A percentile compares a stretch with the other conserved stretches of the same genome.
phyloP scores from a whole-genome alignment of 2,888 invertebrate species.

The Amphipoea oculea region DNA sequence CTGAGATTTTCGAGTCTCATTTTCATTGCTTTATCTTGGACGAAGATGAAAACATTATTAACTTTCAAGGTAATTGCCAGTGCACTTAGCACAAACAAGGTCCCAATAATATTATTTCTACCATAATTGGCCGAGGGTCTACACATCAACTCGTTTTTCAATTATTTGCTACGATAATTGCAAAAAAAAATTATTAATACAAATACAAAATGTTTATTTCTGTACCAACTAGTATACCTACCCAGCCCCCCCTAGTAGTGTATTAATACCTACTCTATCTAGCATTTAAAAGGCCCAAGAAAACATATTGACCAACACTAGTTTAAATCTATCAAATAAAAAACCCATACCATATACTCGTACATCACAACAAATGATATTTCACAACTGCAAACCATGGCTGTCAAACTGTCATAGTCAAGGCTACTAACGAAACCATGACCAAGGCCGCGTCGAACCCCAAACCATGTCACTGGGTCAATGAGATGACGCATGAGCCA shows the following conservation, averaged over 20 bases:
- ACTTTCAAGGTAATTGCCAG: neutral
- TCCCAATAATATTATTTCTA: neutral
- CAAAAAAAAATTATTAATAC: too few relatives aligned
- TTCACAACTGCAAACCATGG: conserved; percentile 33
- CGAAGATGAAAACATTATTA: neutral
- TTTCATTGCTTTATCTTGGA: neutral
- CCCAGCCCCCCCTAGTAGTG: too few relatives aligned
- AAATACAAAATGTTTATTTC: too few relatives aligned
- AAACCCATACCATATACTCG: neutral
- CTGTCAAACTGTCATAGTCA: conserved; percentile 27
- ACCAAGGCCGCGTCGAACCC: conserved; percentile 34
- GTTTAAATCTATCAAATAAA: neutral
- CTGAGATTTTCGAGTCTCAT: neutral
- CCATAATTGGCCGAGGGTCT: neutral
- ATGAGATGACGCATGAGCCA: conserved; percentile 44
- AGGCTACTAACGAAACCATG: conserved; percentile 44
- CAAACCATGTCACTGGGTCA: conserved; percentile 58
- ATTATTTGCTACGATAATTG: neutral
- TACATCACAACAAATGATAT: conserved; percentile 10
- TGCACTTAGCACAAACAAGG: neutral
- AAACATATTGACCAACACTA: neutral
- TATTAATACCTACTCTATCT: neutral
- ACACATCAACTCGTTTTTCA: neutral
- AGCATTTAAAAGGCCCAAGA: neutral
- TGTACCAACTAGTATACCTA: too few relatives aligned